Conservation (phyloP, 2,797 vertebrate genomes). For the Erpetoichthys calabaricus region DNA sequence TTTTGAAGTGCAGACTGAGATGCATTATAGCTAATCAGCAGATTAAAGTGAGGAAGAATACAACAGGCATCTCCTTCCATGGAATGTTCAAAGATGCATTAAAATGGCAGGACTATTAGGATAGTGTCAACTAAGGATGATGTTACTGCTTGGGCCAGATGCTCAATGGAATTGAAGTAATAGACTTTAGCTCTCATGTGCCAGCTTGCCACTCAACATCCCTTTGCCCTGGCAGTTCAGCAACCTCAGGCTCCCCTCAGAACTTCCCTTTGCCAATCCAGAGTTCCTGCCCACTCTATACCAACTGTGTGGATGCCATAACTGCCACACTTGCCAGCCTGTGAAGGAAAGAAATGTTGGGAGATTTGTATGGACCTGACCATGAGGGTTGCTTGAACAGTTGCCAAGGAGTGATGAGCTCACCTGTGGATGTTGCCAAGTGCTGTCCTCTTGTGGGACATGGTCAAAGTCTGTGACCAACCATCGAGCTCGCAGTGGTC, state of each 20-base stretch:
- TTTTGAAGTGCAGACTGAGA: too few relatives aligned
- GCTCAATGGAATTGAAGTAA: too few relatives aligned
- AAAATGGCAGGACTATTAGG: background rate
- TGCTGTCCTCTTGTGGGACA: conserved; percentile 64
- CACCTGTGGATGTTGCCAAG: conserved; percentile 65
- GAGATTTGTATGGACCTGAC: background rate
- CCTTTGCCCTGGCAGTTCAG: conserved; percentile 85
- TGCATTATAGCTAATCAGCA: too few relatives aligned
- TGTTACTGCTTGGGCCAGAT: background rate
- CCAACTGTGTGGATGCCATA: conserved; percentile 73
- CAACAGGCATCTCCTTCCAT: background rate
- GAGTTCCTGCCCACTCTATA: conserved; percentile 68
- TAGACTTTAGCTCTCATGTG: conserved; percentile 41
- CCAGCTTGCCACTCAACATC: conserved; percentile 56
- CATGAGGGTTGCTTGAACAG: background rate
- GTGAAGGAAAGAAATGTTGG: background rate
- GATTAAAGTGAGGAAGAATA: background rate
- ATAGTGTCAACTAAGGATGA: too few relatives aligned
- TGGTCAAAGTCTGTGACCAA: conserved; percentile 59
- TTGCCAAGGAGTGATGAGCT: background rate
- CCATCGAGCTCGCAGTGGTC: conserved; percentile 67
- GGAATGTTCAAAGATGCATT: too few relatives aligned
- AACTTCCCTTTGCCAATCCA: conserved; percentile 56
- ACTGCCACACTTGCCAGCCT: conserved; percentile 70
- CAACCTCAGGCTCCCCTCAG: conserved; percentile 58